Percentiles rank a stretch among this genome's conserved stretches.
phyloP scores from a whole-genome alignment of 64 coral and sea anemone genomes.

The Cladopsammia gracilis region DNA sequence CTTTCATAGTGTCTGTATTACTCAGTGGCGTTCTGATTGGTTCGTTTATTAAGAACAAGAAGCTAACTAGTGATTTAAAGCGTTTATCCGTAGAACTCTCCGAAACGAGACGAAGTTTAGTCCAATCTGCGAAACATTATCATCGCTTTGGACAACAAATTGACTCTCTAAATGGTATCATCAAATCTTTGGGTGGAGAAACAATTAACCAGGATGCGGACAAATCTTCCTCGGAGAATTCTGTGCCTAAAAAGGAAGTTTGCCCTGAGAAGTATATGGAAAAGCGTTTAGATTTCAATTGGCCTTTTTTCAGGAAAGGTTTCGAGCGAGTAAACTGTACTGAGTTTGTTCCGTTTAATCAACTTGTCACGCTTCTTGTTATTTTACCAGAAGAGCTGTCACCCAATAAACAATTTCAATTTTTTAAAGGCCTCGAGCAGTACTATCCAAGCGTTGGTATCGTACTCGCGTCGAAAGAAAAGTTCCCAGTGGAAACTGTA shows the following conservation, averaged over 20 bases:
- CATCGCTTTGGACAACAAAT: constrained; percentile 73
- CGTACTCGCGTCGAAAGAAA: constrained; percentile 39
- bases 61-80: constrained; percentile 36
- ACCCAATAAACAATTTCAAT: not conserved
- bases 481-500: not conserved
- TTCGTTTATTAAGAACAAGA: too few relatives aligned
- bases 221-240: too few relatives aligned
- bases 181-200: not conserved
- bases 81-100: constrained; percentile 35
- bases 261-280: constrained; percentile 94
- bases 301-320: constrained; percentile 90
- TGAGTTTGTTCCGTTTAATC: constrained; percentile 63
- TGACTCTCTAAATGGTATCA: not conserved
- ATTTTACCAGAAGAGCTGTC: constrained; percentile 43
- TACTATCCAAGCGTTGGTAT: constrained; percentile 73
- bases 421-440: constrained; percentile 68
- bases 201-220: too few relatives aligned
- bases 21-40: too few relatives aligned
- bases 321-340: constrained; percentile 81
- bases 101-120: constrained; percentile 48
- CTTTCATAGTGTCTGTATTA: too few relatives aligned
- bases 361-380: constrained; percentile 74
- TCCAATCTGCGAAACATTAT: constrained; percentile 20
- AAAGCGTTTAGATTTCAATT: constrained; percentile 73
- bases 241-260: constrained; percentile 69